A percentile compares a stretch with the other conserved stretches of the same genome.
Conservation (phyloP, 1,140 invertebrate species). For the Pseudobourletiella spinata region DNA sequence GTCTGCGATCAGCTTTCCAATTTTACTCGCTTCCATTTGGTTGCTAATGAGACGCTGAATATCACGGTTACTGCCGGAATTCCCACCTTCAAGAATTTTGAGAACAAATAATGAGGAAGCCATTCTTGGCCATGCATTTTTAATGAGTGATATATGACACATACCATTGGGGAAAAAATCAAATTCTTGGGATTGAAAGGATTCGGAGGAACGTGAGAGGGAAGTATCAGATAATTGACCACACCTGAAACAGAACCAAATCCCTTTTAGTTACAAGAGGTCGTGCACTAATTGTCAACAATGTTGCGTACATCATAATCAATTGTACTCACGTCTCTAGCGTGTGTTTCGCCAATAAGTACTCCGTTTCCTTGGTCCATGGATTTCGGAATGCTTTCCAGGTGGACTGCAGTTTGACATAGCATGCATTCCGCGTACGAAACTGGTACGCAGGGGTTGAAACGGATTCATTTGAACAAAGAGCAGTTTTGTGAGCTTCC, state of each 20-base stretch:
- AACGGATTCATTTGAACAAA: slow-evolving; percentile 55
- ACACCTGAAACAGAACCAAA: too few species aligned
- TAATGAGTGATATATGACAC: neutral
- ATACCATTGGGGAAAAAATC: slow-evolving; percentile 2
- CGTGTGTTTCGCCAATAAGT: slow-evolving; percentile 73
- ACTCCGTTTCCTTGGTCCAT: slow-evolving; percentile 86
- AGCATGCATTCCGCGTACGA: slow-evolving; percentile 63
- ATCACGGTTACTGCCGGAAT: slow-evolving; percentile 44
- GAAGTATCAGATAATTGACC: too few species aligned
- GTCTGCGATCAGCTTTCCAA: slow-evolving; percentile 65
- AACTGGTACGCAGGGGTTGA: slow-evolving; percentile 60
- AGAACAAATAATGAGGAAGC: too few species aligned
- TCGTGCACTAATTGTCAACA: too few species aligned
- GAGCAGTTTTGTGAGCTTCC: slow-evolving; percentile 70
- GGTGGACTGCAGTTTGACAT: slow-evolving; percentile 64
- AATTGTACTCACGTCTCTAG: too few species aligned
- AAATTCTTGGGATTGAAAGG: neutral
- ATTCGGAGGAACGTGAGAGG: neutral
- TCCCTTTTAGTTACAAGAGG: too few species aligned
- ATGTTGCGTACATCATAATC: too few species aligned
- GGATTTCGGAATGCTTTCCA: slow-evolving; percentile 83
- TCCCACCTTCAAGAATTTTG: too few species aligned
- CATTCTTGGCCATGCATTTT: too few species aligned
- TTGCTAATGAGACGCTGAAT: slow-evolving; percentile 60
- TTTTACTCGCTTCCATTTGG: slow-evolving; percentile 68